Evolutionary conservation across 2,888 invertebrate species (phyloP), one percentile per base, ranked within the genome.

Genomic region (Chrysina gloriosa): DNA sequence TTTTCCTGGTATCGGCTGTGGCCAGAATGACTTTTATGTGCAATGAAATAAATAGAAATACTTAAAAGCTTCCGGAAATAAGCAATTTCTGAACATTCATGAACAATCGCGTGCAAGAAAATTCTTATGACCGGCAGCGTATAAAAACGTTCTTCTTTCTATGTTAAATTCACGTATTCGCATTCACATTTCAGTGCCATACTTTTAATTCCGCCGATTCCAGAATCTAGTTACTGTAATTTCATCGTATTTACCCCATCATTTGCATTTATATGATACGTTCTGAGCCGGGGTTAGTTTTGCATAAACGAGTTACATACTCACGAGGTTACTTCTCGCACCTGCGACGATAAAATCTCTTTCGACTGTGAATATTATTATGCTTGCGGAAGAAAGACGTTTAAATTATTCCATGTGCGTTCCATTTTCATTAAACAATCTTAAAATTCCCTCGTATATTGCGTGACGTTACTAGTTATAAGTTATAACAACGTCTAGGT

Each of bases 211-310:
- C 31, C n/a, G 19, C 21, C 6, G 19, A 16, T 45, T 9, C 45
- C n/a, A 3, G 45, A 14, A 45, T 45, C 7, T 21, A 45, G 21
- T 21, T 45, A n/a, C 45, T 9, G 45, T 45, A 45, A 45, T 45
- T 45, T 45, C 45, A 21, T 19, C 9, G 45, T 45, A 45, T 45
- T 45, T 45, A 45, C 21, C 45, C 21, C 36, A 11, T 45, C 16
- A 45, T 45, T 45, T 45, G 45, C 45, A 45, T 45, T 45, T 45
- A 45, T 45, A 45, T 45, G 19, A 21, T 19, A 45, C 45, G 19
- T 45, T 45, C n/a, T 45, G 19, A 45, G 45, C 45, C 9, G 16
- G 19, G 21, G 16, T 2, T 45, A 45, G 19, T 45, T 45, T 45
- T 45, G 45, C 45, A 45, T 45, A 45, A 45, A 45, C 45, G 45